Conservation (phyloP, 2,888 invertebrate species). For the Baronia brevicornis region DNA sequence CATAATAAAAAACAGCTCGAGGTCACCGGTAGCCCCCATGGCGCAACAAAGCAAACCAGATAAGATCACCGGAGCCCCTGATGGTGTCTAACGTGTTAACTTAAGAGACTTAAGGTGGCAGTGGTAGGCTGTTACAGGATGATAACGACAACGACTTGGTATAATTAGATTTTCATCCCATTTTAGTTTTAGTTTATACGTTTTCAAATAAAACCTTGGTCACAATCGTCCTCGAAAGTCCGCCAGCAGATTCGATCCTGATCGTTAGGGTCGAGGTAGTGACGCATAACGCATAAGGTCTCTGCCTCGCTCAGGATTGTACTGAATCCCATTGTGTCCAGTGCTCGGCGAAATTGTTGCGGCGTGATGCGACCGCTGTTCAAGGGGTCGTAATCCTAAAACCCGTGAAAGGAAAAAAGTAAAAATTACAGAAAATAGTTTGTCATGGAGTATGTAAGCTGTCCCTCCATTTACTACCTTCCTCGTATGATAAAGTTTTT, state of each 20-base stretch:
- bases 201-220: constrained; percentile 73
- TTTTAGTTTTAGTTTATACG: no score
- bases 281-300: constrained; percentile 76
- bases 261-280: constrained; percentile 85
- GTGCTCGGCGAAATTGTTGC: constrained; percentile 81
- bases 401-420: neutral
- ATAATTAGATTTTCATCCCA: no score
- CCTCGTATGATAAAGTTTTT: no score
- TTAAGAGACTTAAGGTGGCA: no score
- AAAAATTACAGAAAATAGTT: neutral
- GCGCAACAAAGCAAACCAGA: no score
- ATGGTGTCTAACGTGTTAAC: no score
- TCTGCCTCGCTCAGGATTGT: constrained; percentile 77
- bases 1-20: no score
- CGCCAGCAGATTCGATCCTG: constrained; percentile 81
- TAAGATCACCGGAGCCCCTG: no score
- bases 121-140: neutral
- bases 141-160: no score
- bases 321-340: constrained; percentile 80
- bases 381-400: constrained; percentile 80
- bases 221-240: constrained; percentile 85
- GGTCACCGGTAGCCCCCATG: no score
- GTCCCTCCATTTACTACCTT: no score
- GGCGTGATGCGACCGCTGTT: constrained; percentile 81
- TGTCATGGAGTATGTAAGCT: no score